Evolutionary conservation across 2,113 vertebrate species (phyloP), one percentile per base, ranked within the genome.

Genomic region (Euleptes europaea): DNA sequence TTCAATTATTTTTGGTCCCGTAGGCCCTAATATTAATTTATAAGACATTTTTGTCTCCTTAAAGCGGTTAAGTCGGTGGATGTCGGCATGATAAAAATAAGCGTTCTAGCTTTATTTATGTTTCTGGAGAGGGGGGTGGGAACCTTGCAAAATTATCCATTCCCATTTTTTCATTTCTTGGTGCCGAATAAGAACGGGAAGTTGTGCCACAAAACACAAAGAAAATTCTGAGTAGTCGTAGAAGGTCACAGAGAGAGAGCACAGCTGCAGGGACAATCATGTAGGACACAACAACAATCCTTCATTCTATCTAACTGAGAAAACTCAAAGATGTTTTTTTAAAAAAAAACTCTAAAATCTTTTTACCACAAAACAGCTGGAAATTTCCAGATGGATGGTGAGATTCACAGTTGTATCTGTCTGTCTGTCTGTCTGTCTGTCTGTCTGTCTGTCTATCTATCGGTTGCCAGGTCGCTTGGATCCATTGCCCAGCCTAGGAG

Each of bases 1-100:
- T 31, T 60, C 47, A 88, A 83, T 67, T 75, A 54, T 78, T 75
- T 42, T 11, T 83, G 31, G 40, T 7, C 83, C 33, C 38, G 23
- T 0, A 1, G 44, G 72, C 78, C 1, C 75, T 83, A 14, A 73
- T 13, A n/a, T 85, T 92, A 70, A 82, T 78, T 88, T 73, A 77
- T 65, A 70, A 89, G 72, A 17, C 47, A 76, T 70, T 91, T 89
- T 73, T 14, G 80, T 83, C 88, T 79, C 73, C 42, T 66, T 2
- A 8, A 10, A 10, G 19, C n/a, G 78, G 26, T 11, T 65, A 21
- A 83, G 38, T 23, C 19, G 67, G 23, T 63, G 65, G 77, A 60
- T 21, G 63, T 14, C 15, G n/a, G 76, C 82, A 17, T 9, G 9
- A 51, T 0, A 0, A 69, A 9, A 76, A 78, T 49, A 80, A 75